These are phyloP conservation scores for Nasonia giraulti DNA, from an alignment of 1,140 invertebrate genomes.

Conservation along the genomic window DNA sequence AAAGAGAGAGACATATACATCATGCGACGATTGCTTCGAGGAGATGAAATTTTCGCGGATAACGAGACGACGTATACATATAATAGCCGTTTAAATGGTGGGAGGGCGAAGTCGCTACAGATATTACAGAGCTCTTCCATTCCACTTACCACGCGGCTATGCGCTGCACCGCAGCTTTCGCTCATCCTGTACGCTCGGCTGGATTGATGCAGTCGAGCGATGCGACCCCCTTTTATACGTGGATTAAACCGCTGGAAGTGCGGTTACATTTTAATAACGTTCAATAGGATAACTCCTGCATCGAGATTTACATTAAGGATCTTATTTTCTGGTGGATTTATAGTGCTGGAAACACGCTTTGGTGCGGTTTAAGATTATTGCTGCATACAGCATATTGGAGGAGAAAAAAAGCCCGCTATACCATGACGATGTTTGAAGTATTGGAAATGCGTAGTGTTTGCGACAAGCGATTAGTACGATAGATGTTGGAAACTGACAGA, in stretches of 20 bases:
- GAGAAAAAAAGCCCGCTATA: no score
- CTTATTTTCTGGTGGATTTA: no score
- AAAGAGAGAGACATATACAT: neutral
- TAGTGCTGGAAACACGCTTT: no score
- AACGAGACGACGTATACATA: conserved; percentile 49
- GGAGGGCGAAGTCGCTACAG: conserved; percentile 11
- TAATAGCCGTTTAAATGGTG: conserved; percentile 53
- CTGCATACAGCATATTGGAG: no score
- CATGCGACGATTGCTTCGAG: conserved; percentile 41
- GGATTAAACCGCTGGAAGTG: conserved; percentile 3
- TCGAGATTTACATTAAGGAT: neutral
- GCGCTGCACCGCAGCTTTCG: neutral
- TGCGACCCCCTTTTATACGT: neutral
- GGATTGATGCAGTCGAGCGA: neutral
- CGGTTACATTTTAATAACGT: conserved; percentile 52
- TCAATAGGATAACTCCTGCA: conserved; percentile 22
- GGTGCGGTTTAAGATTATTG: no score
- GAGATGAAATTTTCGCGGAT: conserved; percentile 43
- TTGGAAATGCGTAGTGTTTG: no score
- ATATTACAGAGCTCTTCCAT: conserved; percentile 51
- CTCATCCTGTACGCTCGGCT: conserved; percentile 19
- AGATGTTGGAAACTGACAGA: no score
- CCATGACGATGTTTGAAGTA: no score
- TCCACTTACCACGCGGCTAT: neutral
- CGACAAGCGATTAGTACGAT: no score